Conservation (phyloP, 2,797 vertebrate species). For the Babyrousa celebensis region DNA sequence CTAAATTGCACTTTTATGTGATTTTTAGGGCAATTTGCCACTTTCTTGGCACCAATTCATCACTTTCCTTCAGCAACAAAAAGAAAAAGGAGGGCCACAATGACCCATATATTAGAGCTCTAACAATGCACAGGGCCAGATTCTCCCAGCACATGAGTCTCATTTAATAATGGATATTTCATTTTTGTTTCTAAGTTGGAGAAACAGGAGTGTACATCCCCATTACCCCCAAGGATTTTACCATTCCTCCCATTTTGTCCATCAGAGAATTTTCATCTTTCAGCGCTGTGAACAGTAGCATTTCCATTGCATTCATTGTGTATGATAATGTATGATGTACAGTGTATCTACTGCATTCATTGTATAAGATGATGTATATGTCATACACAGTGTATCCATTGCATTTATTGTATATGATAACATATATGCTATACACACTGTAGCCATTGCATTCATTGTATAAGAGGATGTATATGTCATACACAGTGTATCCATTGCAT, state of each 20-base stretch:
- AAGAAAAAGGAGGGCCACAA: constrained; percentile 65
- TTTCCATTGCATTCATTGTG: not conserved
- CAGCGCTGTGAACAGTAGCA: not conserved
- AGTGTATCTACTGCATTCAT: not conserved
- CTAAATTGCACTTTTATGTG: constrained; percentile 87
- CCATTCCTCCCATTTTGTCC: not conserved
- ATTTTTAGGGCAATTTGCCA: constrained; percentile 87
- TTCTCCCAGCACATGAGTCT: not conserved
- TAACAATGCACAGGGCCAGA: not conserved
- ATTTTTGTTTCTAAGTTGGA: constrained; percentile 39
- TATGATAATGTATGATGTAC: not conserved
- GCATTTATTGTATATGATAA: not conserved
- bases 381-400: not conserved
- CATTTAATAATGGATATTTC: constrained; percentile 66
- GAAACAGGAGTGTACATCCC: not conserved
- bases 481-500: not conserved
- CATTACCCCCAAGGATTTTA: not conserved
- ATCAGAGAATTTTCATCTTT: not conserved
- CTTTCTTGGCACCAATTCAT: constrained; percentile 84
- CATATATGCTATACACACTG: too few species aligned
- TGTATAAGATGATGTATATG: not conserved
- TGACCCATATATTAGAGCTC: constrained; percentile 71
- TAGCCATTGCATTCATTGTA: not conserved
- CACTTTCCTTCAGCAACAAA: constrained; percentile 79
- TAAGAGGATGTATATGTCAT: not conserved